Conservation (phyloP, 2,888 invertebrate genomes). For the Rhamphomyia laevipes region DNA sequence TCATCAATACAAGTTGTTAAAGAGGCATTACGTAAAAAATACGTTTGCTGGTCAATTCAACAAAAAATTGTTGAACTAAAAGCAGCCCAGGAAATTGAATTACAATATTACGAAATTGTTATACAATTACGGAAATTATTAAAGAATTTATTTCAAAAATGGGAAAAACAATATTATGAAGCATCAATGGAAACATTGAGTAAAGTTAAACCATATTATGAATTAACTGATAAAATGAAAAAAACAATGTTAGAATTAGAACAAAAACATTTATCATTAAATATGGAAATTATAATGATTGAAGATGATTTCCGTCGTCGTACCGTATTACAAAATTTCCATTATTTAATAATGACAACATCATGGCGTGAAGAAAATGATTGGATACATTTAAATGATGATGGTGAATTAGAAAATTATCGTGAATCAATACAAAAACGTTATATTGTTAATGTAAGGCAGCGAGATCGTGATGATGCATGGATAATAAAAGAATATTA, state of each 20-base stretch:
- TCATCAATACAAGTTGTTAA: constrained; percentile 25
- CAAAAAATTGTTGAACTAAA: constrained; percentile 30
- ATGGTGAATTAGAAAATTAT: constrained; percentile 26
- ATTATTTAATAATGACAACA: constrained; percentile 31
- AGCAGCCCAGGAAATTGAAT: constrained; percentile 28
- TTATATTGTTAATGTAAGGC: constrained; percentile 19
- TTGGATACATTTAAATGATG: constrained; percentile 28
- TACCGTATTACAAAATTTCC: constrained; percentile 34
- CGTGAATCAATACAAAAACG: constrained; percentile 14
- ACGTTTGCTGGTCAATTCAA: constrained; percentile 31
- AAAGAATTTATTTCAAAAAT: constrained; percentile 28
- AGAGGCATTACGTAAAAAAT: constrained; percentile 29
- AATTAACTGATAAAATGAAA: constrained; percentile 27
- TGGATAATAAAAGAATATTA: constrained; percentile 33
- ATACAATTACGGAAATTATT: constrained; percentile 22
- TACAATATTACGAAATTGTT: constrained; percentile 28
- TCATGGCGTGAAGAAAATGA: constrained; percentile 32
- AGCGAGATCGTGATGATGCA: constrained; percentile 31
- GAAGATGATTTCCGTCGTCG: constrained; percentile 33
- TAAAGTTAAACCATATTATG: constrained; percentile 28
- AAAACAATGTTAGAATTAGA: constrained; percentile 22
- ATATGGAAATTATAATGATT: constrained; percentile 34
- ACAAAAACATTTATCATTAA: constrained; percentile 24
- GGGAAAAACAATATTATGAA: constrained; percentile 33
- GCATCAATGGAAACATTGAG: constrained; percentile 28